Evolutionary conservation across 2,797 vertebrate species (phyloP).

Genomic region (Thamnophis elegans): DNA sequence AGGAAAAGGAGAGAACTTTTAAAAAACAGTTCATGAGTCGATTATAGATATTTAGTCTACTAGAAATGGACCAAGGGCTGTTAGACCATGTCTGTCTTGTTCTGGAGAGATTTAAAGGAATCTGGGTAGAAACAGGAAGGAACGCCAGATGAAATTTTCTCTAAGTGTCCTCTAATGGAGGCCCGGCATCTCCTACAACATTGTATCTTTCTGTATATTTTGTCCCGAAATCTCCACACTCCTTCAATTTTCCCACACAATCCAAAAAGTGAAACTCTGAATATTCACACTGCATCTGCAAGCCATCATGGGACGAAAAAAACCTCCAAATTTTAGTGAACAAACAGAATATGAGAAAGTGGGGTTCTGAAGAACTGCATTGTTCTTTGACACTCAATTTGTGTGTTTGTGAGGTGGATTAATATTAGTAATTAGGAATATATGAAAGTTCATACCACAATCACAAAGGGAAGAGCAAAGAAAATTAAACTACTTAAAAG

Average conservation of each 20-base stretch:
- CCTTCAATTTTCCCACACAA: neutral
- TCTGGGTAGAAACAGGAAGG: neutral
- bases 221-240: neutral
- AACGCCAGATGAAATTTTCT: neutral
- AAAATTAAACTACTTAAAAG: neutral
- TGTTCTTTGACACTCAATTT: neutral
- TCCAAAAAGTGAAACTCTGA: neutral
- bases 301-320: neutral
- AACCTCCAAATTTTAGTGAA: neutral
- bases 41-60: slow-evolving; percentile 69
- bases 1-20: neutral
- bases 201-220: neutral
- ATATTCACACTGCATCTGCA: neutral
- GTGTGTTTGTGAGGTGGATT: neutral
- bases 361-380: neutral
- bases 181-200: neutral
- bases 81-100: slow-evolving; percentile 11
- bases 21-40: slow-evolving; percentile 65
- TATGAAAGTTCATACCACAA: neutral
- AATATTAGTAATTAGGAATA: neutral
- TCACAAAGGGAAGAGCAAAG: neutral
- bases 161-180: neutral
- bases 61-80: slow-evolving; percentile 49
- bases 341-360: neutral
- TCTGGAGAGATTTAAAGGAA: slow-evolving; percentile 15